Conservation (phyloP, 2,888 invertebrate species). For the Noctua janthe region DNA sequence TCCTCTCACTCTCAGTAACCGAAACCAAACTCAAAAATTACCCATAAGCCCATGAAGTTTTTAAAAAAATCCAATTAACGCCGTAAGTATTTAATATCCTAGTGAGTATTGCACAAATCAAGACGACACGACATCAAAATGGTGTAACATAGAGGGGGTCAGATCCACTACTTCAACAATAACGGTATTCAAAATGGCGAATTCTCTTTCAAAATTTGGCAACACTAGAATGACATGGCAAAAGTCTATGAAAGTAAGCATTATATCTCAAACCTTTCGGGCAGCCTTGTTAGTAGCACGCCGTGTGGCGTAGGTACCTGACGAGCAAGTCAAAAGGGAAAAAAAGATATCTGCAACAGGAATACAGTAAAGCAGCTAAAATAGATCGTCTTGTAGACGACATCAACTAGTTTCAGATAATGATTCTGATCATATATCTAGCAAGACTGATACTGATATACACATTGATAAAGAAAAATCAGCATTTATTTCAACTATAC, state of each 20-base stretch:
- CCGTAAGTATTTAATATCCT: slow-evolving; percentile 12
- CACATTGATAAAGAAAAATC: no score
- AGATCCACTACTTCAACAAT: slow-evolving; percentile 16
- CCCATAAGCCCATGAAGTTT: background rate
- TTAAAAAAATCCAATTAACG: background rate
- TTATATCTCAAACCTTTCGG: no score
- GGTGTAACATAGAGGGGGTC: slow-evolving; percentile 17
- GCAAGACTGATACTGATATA: background rate
- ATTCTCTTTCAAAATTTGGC: no score
- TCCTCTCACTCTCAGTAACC: background rate
- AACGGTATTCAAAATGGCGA: background rate
- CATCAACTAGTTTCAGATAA: background rate
- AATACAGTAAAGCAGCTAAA: background rate
- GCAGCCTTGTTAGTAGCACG: no score
- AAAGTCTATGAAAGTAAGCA: no score
- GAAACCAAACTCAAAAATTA: background rate
- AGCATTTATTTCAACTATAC: no score
- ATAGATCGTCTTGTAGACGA: background rate
- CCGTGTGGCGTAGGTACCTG: no score
- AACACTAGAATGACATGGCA: no score
- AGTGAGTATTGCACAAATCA: slow-evolving; percentile 45
- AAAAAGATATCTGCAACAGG: background rate
- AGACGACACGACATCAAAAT: slow-evolving; percentile 56
- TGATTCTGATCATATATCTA: background rate
- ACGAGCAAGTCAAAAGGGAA: no score